Conservation (phyloP, 1,140 invertebrate genomes). For the Cyclargus thomasi region DNA sequence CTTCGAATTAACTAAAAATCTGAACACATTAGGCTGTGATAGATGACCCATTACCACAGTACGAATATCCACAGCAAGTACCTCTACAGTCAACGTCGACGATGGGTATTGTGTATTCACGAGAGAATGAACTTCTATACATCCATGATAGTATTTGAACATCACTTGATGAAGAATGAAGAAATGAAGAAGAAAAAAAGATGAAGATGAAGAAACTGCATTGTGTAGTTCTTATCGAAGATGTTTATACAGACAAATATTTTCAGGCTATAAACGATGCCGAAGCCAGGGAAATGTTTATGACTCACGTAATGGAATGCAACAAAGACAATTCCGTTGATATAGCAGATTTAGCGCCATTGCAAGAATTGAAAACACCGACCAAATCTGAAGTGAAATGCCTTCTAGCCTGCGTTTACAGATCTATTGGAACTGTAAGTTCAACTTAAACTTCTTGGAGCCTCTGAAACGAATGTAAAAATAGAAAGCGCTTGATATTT, state of each 20-base stretch:
- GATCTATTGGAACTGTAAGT: constrained; percentile 31
- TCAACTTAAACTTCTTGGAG: not conserved
- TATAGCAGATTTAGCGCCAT: constrained; percentile 34
- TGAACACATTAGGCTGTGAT: not conserved
- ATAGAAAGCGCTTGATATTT: too few species aligned
- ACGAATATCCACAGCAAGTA: not conserved
- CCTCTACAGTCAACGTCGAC: too few species aligned
- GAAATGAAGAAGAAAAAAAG: too few species aligned
- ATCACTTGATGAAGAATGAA: too few species aligned
- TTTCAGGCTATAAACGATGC: constrained; percentile 43
- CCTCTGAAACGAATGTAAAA: too few species aligned
- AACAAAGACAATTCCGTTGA: constrained; percentile 40
- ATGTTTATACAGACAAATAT: not conserved
- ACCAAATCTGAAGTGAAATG: constrained; percentile 42
- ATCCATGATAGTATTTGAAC: too few species aligned
- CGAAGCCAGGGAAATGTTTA: constrained; percentile 44
- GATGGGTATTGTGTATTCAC: too few species aligned
- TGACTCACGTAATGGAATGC: constrained; percentile 42
- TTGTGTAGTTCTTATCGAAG: too few species aligned
- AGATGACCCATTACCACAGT: too few species aligned
- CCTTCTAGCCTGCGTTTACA: constrained; percentile 49
- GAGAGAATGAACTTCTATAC: too few species aligned
- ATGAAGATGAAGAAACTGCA: too few species aligned
- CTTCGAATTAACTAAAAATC: not conserved
- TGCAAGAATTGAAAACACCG: constrained; percentile 37